Evolutionary conservation across 2,888 invertebrate genomes (phyloP).

Genomic region (Poecilobothrus nobilitatus): DNA sequence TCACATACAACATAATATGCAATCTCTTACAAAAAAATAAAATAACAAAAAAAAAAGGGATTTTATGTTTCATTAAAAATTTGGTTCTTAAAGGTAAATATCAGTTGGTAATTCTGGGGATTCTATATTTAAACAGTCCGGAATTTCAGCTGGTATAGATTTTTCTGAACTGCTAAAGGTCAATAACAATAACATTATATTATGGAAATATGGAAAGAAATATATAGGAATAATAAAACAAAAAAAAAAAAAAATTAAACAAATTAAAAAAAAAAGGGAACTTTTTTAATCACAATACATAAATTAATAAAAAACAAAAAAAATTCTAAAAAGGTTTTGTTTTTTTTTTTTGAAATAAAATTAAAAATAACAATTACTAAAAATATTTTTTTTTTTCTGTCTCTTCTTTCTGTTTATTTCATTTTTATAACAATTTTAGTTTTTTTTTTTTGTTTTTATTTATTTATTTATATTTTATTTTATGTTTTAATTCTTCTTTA

Average conservation of each 20-base stretch:
- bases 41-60: not conserved
- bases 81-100: constrained; percentile 62
- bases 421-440: no score
- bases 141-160: constrained; percentile 80
- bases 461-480: no score
- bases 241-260: constrained; percentile 13
- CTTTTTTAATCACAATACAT: no score
- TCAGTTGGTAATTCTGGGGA: constrained; percentile 99
- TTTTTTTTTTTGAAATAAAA: no score
- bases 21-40: not conserved
- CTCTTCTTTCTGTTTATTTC: no score
- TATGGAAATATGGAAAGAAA: constrained; percentile 21
- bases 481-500: no score
- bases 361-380: no score
- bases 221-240: constrained; percentile 21
- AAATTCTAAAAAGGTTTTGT: no score
- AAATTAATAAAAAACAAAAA: no score
- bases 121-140: constrained; percentile 54
- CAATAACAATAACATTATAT: constrained; percentile 16
- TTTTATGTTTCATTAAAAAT: not conserved
- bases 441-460: no score
- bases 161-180: constrained; percentile 36
- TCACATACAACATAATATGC: not conserved
- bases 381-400: no score
- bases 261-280: not conserved